These are phyloP conservation scores for Egretta garzetta DNA, from an alignment of 2,113 vertebrate genomes.

Conservation along the genomic window DNA sequence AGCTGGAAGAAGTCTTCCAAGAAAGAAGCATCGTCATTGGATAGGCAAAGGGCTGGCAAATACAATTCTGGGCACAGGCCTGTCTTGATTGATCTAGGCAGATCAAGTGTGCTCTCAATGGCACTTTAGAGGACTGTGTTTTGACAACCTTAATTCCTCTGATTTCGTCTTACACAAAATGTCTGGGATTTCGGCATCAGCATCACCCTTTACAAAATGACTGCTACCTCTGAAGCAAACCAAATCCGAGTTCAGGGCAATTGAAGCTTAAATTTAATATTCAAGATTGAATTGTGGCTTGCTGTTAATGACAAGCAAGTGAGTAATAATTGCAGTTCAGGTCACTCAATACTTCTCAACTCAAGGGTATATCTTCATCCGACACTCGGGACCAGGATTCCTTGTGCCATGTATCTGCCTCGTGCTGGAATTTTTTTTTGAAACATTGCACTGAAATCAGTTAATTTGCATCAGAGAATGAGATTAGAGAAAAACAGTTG, in stretches of 20 bases:
- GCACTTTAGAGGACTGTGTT: not conserved
- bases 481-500: not conserved
- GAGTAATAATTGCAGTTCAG: not conserved
- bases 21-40: not conserved
- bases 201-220: not conserved
- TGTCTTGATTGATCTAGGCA: not conserved
- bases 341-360: not conserved
- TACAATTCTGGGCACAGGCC: not conserved
- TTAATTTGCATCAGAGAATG: not conserved
- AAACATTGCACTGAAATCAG: not conserved
- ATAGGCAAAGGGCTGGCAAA: not conserved
- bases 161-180: conserved; percentile 7
- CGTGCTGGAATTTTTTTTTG: not conserved
- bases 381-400: not conserved
- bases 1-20: not conserved
- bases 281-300: not conserved
- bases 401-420: not conserved
- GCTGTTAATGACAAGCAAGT: not conserved
- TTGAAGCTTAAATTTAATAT: not conserved
- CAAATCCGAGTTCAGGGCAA: not conserved
- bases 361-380: not conserved
- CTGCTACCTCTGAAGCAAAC: conserved; percentile 2
- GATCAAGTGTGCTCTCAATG: not conserved
- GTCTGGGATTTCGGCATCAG: not conserved
- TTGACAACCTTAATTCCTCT: conserved; percentile 27